A percentile compares a stretch with the other conserved stretches of the same genome.
phyloP scores from a whole-genome alignment of 2,113 vertebrate genomes.

The Regulus satrapa region DNA sequence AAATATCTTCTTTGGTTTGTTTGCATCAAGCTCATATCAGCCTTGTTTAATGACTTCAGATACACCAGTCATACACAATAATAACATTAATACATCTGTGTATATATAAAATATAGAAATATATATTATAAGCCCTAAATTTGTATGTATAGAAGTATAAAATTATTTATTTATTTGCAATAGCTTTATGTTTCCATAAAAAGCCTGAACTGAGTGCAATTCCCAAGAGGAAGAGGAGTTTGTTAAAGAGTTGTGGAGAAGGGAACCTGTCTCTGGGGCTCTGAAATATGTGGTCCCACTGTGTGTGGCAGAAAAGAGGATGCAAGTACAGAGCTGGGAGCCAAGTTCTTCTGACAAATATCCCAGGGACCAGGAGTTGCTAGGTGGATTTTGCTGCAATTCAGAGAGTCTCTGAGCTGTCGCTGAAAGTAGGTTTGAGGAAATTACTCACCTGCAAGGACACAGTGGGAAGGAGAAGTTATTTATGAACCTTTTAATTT shows the following conservation, averaged over 20 bases:
- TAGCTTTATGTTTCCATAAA: background rate
- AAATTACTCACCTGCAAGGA: constrained; percentile 27
- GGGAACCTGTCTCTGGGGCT: background rate
- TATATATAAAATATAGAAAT: no score
- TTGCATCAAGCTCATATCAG: background rate
- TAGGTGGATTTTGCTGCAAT: background rate
- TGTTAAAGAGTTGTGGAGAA: background rate
- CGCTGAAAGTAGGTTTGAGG: background rate
- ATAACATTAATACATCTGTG: no score
- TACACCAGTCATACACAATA: background rate
- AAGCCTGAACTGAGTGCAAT: background rate
- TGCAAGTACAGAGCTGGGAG: background rate
- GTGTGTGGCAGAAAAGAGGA: background rate
- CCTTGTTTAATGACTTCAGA: background rate
- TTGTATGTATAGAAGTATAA: no score
- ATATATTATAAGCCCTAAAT: no score
- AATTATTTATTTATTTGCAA: background rate
- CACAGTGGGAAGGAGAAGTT: background rate
- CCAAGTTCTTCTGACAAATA: background rate
- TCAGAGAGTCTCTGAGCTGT: background rate
- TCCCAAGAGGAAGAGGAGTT: background rate
- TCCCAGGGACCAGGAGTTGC: background rate
- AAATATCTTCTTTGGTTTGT: background rate
- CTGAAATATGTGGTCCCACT: background rate
- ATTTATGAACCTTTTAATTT: constrained; percentile 19